A percentile compares a stretch with the other conserved stretches of the same genome.
phyloP scores from a whole-genome alignment of 2,888 invertebrate genomes.

The Himalopsyche anomala region DNA sequence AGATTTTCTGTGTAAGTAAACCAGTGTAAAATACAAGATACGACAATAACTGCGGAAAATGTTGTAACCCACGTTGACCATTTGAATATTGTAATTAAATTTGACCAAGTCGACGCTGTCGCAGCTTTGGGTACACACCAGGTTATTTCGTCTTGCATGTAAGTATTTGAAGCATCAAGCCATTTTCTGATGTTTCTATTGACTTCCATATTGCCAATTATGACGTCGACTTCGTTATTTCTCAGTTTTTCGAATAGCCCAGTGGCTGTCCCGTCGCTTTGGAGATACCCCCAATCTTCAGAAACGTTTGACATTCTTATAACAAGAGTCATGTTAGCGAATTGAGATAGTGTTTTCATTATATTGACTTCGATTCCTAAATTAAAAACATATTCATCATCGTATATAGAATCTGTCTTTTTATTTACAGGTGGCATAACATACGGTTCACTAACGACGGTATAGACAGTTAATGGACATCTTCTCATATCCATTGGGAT shows the following conservation, averaged over 20 bases:
- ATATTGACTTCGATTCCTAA: slow-evolving; percentile 74
- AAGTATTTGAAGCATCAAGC: slow-evolving; percentile 74
- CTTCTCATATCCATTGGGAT: slow-evolving; percentile 73
- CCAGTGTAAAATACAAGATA: slow-evolving; percentile 73
- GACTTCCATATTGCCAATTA: slow-evolving; percentile 75
- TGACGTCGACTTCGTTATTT: slow-evolving; percentile 71
- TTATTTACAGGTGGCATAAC: slow-evolving; percentile 73
- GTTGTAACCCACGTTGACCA: slow-evolving; percentile 75
- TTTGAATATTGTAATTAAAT: slow-evolving; percentile 74
- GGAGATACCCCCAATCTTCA: slow-evolving; percentile 74
- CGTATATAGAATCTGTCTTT: slow-evolving; percentile 66
- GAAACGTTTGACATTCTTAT: slow-evolving; percentile 70
- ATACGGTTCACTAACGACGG: slow-evolving; percentile 74
- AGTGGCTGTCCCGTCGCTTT: slow-evolving; percentile 71
- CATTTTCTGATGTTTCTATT: slow-evolving; percentile 73
- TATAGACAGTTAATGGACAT: slow-evolving; percentile 73
- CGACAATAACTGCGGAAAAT: slow-evolving; percentile 70
- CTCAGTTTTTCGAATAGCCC: slow-evolving; percentile 71
- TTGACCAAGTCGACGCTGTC: slow-evolving; percentile 74
- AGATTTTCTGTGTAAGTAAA: slow-evolving; percentile 71
- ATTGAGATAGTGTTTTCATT: slow-evolving; percentile 73
- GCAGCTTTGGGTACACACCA: slow-evolving; percentile 74
- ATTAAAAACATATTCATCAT: slow-evolving; percentile 71
- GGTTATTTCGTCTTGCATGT: slow-evolving; percentile 76
- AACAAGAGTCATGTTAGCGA: slow-evolving; percentile 74